Base-by-base conservation (phyloP, 1,140 invertebrate species). In the Potamilus streckersoni region DNA sequence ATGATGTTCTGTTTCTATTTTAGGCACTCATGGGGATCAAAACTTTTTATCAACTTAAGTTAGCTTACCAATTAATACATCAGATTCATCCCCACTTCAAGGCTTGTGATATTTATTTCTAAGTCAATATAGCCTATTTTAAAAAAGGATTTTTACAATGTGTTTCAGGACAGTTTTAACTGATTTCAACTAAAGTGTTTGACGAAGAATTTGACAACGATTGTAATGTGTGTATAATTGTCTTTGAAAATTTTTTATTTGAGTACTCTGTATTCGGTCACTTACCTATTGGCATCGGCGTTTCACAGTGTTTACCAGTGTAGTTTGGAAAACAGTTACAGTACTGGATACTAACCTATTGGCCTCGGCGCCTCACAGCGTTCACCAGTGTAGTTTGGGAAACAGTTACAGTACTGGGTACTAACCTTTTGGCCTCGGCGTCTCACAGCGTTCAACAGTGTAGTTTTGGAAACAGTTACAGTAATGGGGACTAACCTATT, bases 391-490 rank as follows among this genome's bases (percentile, higher is more conserved):
- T 75, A 75, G 27, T 75, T 70, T 13, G 38, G 20, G 59, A 69
- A 13, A 70, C 73, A 75, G 31, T 75, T 75, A 64, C 73, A 75
- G 15, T 62, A 55, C 17, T 62, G 59, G 19, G n/a, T 61, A 12
- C 70, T 19, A 13, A 71, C 70, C 57, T 2, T 55, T 60, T 20
- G 70, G 70, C 49, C 63, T 63, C 61, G 61, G 65, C 16, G 19
- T 70, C 31, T 69, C 73, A 70, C 73, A 75, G 19, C 27, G 58
- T 2, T 38, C 17, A 19, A 68, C 73, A 12, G 73, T 67, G 59
- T 75, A 75, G 27, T 75, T 75, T 13, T n/a, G 20, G 59, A 69
- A 13, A 70, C 73, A 75, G 31, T 75, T 75, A 64, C 73, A 75
- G 15, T 62, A 55, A 12, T 62, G 59, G 19, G n/a, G 56, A 12